phyloP scores from a whole-genome alignment of 2,888 invertebrate species.

The Melanargia galathea region DNA sequence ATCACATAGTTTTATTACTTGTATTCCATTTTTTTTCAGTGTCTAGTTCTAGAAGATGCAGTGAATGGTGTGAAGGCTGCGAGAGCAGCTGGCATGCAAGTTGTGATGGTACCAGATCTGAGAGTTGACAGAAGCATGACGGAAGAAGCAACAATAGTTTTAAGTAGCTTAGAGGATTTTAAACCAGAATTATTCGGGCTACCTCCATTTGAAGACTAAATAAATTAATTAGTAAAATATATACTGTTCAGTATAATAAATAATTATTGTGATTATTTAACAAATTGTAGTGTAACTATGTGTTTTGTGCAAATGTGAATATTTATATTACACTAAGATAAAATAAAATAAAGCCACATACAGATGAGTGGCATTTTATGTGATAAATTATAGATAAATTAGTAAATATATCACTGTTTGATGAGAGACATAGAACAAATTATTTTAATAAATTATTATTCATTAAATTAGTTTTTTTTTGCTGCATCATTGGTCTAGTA shows the following conservation, averaged over 20 bases:
- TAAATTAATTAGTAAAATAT: not conserved
- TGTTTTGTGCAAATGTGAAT: not conserved
- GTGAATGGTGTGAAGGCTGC: conserved; percentile 93
- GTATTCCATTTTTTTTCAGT: conserved; percentile 67
- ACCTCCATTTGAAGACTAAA: conserved; percentile 82
- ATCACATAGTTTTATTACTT: not conserved
- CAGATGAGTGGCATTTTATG: too few species aligned
- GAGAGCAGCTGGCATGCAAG: conserved; percentile 91
- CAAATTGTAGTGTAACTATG: not conserved
- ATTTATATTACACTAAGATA: not conserved
- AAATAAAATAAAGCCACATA: not conserved
- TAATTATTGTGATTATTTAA: not conserved
- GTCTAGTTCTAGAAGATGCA: conserved; percentile 95
- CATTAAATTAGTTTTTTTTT: too few species aligned
- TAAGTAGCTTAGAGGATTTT: conserved; percentile 89
- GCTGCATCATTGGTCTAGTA: too few species aligned
- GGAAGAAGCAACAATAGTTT: conserved; percentile 84
- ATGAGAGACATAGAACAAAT: too few species aligned
- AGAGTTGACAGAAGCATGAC: conserved; percentile 56
- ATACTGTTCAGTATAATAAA: not conserved
- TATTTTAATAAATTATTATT: too few species aligned
- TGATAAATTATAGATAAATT: too few species aligned
- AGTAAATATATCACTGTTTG: too few species aligned
- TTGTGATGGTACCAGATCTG: conserved; percentile 90
- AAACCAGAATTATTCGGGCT: conserved; percentile 92